A percentile compares a stretch with the other conserved stretches of the same genome.
Conservation (phyloP, 1,140 invertebrate genomes). For the Drosophila ambigua region DNA sequence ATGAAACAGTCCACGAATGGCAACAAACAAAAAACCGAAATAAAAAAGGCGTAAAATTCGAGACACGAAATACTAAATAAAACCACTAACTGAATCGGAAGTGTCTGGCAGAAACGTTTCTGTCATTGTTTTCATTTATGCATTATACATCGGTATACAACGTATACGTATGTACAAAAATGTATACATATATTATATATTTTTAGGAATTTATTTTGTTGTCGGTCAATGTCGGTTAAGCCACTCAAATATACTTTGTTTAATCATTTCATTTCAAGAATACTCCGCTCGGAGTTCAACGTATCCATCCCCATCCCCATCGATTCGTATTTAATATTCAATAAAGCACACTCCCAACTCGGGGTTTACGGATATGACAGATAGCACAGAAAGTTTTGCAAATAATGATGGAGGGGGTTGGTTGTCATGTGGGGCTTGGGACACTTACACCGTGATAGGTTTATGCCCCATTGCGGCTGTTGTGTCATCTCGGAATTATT, state of each 20-base stretch:
- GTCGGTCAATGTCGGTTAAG: constrained; percentile 79
- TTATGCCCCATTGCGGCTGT: constrained; percentile 82
- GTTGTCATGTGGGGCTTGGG: not conserved
- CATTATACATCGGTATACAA: constrained; percentile 29
- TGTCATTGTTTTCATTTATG: constrained; percentile 69
- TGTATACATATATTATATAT: constrained; percentile 18
- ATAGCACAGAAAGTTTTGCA: constrained; percentile 4
- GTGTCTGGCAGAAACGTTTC: constrained; percentile 58
- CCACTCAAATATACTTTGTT: constrained; percentile 38
- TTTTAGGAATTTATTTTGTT: constrained; percentile 48
- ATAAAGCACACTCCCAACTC: no score
- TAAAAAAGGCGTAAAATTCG: constrained; percentile 19
- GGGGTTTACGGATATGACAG: constrained; percentile 1
- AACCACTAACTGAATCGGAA: constrained; percentile 60
- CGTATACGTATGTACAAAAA: not conserved
- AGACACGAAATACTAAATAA: constrained; percentile 42
- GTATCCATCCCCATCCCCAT: constrained; percentile 29
- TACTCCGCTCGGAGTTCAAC: constrained; percentile 58
- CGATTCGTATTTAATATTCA: not conserved
- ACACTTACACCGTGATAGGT: constrained; percentile 79
- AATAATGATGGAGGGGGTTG: not conserved
- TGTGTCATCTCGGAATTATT: constrained; percentile 72
- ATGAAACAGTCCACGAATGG: not conserved
- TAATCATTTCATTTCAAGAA: constrained; percentile 60
- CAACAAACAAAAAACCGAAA: constrained; percentile 31